Percentiles rank a stretch among this genome's conserved stretches.
phyloP scores from a whole-genome alignment of 2,797 vertebrate species.

The Pipistrellus pipistrellus region DNA sequence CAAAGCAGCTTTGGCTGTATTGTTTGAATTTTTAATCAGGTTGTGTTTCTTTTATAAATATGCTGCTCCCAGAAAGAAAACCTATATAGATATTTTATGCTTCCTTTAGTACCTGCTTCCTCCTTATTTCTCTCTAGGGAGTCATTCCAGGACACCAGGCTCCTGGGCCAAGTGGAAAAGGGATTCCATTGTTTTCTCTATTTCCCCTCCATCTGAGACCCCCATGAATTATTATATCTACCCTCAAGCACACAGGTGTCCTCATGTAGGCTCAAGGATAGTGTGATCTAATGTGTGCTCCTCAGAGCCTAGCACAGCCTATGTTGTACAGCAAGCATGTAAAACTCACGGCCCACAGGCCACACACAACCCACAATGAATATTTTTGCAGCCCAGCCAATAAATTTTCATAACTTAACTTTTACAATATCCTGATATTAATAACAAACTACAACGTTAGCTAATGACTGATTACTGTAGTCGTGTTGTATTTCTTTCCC shows the following conservation, averaged over 20 bases:
- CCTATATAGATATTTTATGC: not conserved
- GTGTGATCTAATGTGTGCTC: too few relatives aligned
- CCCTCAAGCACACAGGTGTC: not conserved
- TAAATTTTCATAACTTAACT: too few relatives aligned
- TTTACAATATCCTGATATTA: too few relatives aligned
- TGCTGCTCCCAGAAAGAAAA: not conserved
- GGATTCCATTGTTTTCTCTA: not conserved
- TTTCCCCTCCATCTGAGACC: not conserved
- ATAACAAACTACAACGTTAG: too few relatives aligned
- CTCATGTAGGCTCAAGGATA: not conserved
- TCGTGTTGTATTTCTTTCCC: too few relatives aligned
- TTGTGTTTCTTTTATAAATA: not conserved
- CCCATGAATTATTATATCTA: not conserved
- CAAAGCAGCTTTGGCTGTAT: too few relatives aligned
- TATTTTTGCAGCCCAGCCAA: too few relatives aligned
- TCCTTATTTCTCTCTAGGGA: not conserved
- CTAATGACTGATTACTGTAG: too few relatives aligned
- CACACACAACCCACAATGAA: too few relatives aligned
- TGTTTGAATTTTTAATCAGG: slow-evolving; percentile 21
- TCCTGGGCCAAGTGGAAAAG: not conserved
- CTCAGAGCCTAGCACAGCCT: not conserved
- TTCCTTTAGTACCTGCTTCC: not conserved
- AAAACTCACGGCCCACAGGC: too few relatives aligned
- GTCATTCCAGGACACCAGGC: not conserved
- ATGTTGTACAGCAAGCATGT: not conserved